Conservation (phyloP, 2,797 vertebrate genomes). For the Hemitrygon akajei region DNA sequence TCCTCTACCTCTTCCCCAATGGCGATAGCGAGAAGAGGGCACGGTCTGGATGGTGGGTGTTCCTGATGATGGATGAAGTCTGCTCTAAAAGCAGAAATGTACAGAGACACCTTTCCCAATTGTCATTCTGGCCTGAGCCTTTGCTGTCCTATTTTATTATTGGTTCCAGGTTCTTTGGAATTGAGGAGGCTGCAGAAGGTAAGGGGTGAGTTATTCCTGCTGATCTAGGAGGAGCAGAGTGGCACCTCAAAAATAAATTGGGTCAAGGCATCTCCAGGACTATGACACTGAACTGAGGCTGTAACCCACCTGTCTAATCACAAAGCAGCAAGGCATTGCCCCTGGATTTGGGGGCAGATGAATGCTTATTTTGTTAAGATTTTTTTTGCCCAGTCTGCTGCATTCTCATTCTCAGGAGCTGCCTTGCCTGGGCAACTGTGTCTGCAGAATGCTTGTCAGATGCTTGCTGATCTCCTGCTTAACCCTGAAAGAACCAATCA, state of each 20-base stretch:
- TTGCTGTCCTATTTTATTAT: not conserved
- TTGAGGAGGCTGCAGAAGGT: not conserved
- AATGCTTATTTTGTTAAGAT: not conserved
- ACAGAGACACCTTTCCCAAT: too few relatives aligned
- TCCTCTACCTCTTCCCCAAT: too few relatives aligned
- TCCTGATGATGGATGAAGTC: too few relatives aligned
- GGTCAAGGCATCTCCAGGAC: too few relatives aligned
- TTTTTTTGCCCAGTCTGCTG: not conserved
- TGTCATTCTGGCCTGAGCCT: not conserved
- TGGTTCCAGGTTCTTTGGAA: not conserved
- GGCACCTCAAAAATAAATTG: not conserved
- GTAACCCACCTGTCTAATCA: not conserved
- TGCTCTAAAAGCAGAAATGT: not conserved
- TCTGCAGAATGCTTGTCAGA: not conserved
- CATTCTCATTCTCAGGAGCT: not conserved
- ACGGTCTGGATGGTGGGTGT: too few relatives aligned
- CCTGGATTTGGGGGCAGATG: too few relatives aligned
- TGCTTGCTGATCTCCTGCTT: not conserved
- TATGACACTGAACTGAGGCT: not conserved
- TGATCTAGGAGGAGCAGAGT: not conserved
- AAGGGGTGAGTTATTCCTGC: not conserved
- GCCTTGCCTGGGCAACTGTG: too few relatives aligned
- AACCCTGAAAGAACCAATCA: not conserved
- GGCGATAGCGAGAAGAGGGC: too few relatives aligned
- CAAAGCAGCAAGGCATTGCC: not conserved